Evolutionary conservation across 2,113 vertebrate species (phyloP).

Genomic region (Centropristis striata): DNA sequence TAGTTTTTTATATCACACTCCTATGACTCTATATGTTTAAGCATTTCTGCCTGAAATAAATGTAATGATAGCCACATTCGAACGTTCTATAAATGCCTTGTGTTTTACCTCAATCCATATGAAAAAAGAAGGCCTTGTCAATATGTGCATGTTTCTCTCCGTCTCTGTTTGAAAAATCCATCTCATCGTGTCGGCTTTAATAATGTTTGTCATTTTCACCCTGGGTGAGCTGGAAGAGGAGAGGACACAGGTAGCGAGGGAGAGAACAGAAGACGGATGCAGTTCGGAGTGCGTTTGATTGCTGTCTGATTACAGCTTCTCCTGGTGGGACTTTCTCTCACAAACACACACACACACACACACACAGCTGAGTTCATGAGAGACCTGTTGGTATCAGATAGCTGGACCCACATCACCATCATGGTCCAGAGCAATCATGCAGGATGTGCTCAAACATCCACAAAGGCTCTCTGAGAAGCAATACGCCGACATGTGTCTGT

Average conservation of each 20-base stretch:
- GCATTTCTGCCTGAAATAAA: slow-evolving; percentile 9
- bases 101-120: slow-evolving; percentile 8
- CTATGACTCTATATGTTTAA: no score
- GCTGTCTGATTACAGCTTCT: slow-evolving; percentile 73
- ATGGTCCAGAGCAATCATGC: neutral
- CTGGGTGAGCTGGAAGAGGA: slow-evolving; percentile 26
- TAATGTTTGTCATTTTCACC: slow-evolving; percentile 47
- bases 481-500: neutral
- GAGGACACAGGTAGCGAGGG: slow-evolving; percentile 10
- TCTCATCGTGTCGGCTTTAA: slow-evolving; percentile 28
- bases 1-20: no score
- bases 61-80: neutral
- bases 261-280: slow-evolving; percentile 37
- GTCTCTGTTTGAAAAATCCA: slow-evolving; percentile 24
- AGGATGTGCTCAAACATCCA: slow-evolving; percentile 14
- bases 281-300: slow-evolving; percentile 64
- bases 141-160: neutral
- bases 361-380: slow-evolving; percentile 26
- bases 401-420: slow-evolving; percentile 14
- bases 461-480: slow-evolving; percentile 17
- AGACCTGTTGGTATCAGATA: slow-evolving; percentile 32
- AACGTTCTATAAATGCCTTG: slow-evolving; percentile 1
- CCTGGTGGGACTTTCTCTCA: slow-evolving; percentile 29
- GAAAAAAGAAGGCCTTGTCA: neutral
- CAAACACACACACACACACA: slow-evolving; percentile 6